Evolutionary conservation across 2,113 vertebrate species (phyloP).

Genomic region (Dicaeum eximium): DNA sequence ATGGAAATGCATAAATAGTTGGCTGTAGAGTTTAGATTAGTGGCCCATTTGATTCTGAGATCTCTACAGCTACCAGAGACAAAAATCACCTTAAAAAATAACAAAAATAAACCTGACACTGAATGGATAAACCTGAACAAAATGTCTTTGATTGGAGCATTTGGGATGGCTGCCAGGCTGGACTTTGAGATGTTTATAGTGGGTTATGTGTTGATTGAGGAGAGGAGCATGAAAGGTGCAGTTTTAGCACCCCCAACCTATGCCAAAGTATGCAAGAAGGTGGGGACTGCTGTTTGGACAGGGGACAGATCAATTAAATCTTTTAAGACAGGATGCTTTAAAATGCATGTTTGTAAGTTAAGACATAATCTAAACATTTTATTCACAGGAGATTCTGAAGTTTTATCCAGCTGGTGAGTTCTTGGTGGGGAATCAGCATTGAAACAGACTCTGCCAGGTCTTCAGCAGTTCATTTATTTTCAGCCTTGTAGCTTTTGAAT

Average conservation of each 20-base stretch:
- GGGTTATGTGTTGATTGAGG: conserved; percentile 63
- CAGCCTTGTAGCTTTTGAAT: background rate
- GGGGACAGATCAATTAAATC: conserved; percentile 49
- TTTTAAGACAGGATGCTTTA: conserved; percentile 55
- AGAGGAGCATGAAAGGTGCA: conserved; percentile 40
- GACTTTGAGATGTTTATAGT: conserved; percentile 62
- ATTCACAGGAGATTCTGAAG: conserved; percentile 2
- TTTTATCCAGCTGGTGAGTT: conserved; percentile 27
- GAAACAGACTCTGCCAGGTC: background rate
- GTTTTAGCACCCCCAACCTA: background rate
- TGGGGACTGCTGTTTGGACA: conserved; percentile 19
- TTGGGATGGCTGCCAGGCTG: conserved; percentile 59
- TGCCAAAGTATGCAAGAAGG: conserved; percentile 29
- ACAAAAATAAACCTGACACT: conserved; percentile 39
- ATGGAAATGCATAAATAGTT: background rate
- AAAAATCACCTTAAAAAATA: conserved; percentile 46
- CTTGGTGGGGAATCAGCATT: background rate
- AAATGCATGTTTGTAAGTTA: conserved; percentile 55
- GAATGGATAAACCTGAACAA: conserved; percentile 65
- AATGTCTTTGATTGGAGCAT: conserved; percentile 62
- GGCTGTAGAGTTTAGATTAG: conserved; percentile 11
- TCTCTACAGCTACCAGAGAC: conserved; percentile 40
- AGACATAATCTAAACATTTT: conserved; percentile 55
- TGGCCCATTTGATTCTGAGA: background rate
- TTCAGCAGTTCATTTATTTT: conserved; percentile 22